Percentiles rank a stretch among this genome's conserved stretches.
Conservation (phyloP, 2,888 invertebrate genomes). For the Pristionchus exspectatus region DNA sequence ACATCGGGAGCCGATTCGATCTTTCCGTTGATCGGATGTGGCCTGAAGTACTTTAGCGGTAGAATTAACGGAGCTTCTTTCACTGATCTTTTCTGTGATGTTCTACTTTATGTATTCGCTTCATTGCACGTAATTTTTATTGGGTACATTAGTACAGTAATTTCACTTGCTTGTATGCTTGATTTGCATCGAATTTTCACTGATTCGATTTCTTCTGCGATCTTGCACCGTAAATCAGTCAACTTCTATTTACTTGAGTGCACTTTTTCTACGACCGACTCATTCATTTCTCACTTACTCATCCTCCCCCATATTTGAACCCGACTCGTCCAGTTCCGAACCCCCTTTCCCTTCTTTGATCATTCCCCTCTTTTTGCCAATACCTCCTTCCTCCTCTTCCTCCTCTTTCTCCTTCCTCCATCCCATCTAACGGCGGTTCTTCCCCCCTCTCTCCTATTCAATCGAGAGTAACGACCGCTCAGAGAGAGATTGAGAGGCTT, state of each 20-base stretch:
- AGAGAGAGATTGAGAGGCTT: background rate
- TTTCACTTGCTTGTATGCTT: no score
- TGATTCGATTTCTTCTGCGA: no score
- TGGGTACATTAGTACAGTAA: no score
- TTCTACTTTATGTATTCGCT: no score
- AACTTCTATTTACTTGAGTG: background rate
- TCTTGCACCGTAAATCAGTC: background rate
- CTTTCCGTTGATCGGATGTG: background rate
- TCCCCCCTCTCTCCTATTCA: constrained; percentile 25
- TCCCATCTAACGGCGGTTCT: constrained; percentile 29
- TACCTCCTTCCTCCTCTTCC: constrained; percentile 10
- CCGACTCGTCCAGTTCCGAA: background rate
- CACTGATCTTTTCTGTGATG: no score
- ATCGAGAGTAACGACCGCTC: constrained; percentile 8
- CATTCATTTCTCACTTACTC: background rate
- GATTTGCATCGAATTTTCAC: no score
- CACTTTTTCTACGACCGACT: background rate
- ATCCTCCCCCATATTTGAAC: background rate
- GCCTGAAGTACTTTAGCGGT: background rate
- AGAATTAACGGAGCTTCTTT: background rate
- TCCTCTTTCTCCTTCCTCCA: background rate
- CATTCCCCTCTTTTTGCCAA: constrained; percentile 8
- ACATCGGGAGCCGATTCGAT: background rate
- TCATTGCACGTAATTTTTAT: no score
- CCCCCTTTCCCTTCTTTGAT: constrained; percentile 1